phyloP scores from a whole-genome alignment of 2,113 vertebrate species.

The Pelusios castaneus region DNA sequence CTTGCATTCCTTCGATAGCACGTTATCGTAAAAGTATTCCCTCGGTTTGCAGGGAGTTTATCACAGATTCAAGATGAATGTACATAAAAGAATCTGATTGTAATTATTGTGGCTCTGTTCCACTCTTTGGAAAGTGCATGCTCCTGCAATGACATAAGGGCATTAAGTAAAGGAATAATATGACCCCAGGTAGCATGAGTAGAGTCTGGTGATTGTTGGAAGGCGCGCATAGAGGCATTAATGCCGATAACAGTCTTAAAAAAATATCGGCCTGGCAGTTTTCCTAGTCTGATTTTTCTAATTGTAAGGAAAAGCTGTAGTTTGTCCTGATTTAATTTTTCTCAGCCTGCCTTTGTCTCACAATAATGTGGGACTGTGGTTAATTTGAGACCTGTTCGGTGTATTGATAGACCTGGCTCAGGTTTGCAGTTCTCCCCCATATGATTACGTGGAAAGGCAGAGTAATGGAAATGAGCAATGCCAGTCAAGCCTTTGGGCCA shows the following conservation, averaged over 20 bases:
- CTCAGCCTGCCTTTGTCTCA: not conserved
- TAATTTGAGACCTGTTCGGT: not conserved
- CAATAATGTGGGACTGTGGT: not conserved
- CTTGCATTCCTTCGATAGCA: not conserved
- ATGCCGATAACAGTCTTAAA: not conserved
- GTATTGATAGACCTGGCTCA: not conserved
- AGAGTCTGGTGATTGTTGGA: not conserved
- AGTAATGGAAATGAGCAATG: not conserved
- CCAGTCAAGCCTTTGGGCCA: not conserved
- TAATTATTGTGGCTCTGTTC: not conserved
- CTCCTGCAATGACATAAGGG: not conserved
- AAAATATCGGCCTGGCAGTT: not conserved
- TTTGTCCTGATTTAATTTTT: not conserved
- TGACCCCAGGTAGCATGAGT: not conserved
- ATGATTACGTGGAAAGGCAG: not conserved
- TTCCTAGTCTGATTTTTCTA: not conserved
- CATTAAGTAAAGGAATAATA: not conserved
- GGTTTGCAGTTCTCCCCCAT: not conserved
- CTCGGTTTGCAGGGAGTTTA: not conserved
- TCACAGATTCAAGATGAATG: not conserved
- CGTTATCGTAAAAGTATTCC: accelerated
- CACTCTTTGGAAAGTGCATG: not conserved
- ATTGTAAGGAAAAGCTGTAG: not conserved
- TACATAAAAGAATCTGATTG: not conserved
- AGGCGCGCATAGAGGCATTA: not conserved